Base-by-base conservation (phyloP, 2,113 vertebrate genomes). In the Oenanthe oenanthe region DNA sequence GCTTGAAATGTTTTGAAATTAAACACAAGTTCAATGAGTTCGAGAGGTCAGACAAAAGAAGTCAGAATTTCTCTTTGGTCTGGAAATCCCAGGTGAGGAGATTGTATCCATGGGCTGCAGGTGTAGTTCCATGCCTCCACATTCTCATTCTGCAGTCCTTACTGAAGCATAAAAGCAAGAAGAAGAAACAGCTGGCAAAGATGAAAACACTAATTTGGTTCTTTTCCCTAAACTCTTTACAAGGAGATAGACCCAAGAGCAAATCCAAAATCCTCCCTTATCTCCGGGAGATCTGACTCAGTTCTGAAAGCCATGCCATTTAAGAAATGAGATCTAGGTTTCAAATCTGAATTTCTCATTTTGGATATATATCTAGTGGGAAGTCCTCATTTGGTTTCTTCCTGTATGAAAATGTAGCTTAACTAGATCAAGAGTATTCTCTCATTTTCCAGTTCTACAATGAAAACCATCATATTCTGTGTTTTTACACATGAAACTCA, bases 281-380 rank as follows among this genome's bases (percentile, higher is more conserved):
- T 38, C 2, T 65, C 38, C 78, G 28, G 13, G 42, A 85, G 14
- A 61, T 22, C 3, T 79, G 10, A 4, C 34, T 26, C 7, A 21
- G 20, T 50, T 75, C 36, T 76, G 24, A 88, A 93, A 76, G 2
- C 0, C 17, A 43, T 75, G 17, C 8, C 10, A 47, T 47, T 57
- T 80, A 40, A 70, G 15, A 83, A 75, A 66, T 40, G 12, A 50
- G 5, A 3, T 43, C 38, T 56, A 36, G 9, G 11, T 47, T 81
- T 80, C 48, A 70, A 62, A 85, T 83, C 17, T 73, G 15, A 73
- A n/a, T 91, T 85, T 80, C 8, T 73, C 43, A 36, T 10, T 94
- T 76, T 66, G n/a, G 13, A 29, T 12, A 17, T 50, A 11, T 5
- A 18, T 42, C 13, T 72, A 51, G 3, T 31, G 0, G 0, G 26